These are phyloP conservation scores for Geothlypis trichas DNA, from an alignment of 2,113 vertebrate genomes.

Conservation along the genomic window DNA sequence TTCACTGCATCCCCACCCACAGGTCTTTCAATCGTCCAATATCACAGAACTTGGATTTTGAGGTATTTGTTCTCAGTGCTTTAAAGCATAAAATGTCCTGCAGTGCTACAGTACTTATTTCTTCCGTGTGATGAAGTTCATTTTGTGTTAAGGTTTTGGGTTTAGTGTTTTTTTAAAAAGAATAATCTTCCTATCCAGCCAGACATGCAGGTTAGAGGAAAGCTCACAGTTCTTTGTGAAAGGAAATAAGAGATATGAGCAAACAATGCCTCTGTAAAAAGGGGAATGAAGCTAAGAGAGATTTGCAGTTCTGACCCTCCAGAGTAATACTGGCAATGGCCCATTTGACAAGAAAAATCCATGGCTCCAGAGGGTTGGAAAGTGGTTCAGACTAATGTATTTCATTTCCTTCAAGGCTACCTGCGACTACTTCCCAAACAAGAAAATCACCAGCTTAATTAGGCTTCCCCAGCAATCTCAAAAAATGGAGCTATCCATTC, in stretches of 20 bases:
- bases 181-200: neutral
- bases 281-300: neutral
- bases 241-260: neutral
- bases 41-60: neutral
- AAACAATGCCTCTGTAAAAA: neutral
- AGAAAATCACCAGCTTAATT: slow-evolving; percentile 1
- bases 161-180: neutral
- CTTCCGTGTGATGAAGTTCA: neutral
- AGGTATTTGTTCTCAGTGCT: neutral
- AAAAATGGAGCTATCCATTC: neutral
- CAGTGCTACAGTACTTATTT: neutral
- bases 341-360: neutral
- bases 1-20: neutral
- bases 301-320: neutral
- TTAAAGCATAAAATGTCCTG: neutral
- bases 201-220: neutral
- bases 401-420: neutral
- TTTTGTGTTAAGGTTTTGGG: neutral
- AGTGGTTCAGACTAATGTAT: neutral
- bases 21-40: neutral
- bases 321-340: neutral
- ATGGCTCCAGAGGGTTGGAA: neutral
- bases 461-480: neutral
- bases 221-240: neutral
- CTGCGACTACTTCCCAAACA: neutral